Evolutionary conservation across 2,888 invertebrate species (phyloP).

Genomic region (Oxytorus armatus): DNA sequence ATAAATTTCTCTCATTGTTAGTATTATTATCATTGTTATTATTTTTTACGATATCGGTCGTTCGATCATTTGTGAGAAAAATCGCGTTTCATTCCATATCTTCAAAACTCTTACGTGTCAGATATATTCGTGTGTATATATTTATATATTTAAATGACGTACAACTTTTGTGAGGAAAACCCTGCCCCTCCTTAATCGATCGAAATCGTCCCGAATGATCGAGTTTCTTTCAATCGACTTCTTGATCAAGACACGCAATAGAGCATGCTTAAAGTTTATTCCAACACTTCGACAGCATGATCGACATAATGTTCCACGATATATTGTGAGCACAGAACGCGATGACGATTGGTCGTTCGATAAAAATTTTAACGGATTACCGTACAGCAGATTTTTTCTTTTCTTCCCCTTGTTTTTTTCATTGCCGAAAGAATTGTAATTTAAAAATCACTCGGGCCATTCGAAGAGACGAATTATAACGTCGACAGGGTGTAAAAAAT

Average conservation of each 20-base stretch:
- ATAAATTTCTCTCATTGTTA: conserved; percentile 27
- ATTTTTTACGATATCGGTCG: conserved; percentile 47
- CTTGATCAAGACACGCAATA: conserved; percentile 67
- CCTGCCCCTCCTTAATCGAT: not conserved
- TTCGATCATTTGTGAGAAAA: conserved; percentile 48
- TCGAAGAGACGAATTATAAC: too few species aligned
- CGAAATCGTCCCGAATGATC: conserved; percentile 60
- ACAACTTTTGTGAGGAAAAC: conserved; percentile 21
- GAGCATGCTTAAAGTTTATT: conserved; percentile 69
- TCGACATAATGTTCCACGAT: conserved; percentile 65
- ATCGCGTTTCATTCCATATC: conserved; percentile 63
- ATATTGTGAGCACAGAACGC: conserved; percentile 66
- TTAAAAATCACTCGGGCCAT: too few species aligned
- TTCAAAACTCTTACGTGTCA: conserved; percentile 84
- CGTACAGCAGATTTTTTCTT: conserved; percentile 4
- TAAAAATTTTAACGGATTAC: conserved; percentile 28
- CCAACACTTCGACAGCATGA: conserved; percentile 70
- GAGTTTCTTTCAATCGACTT: conserved; percentile 70
- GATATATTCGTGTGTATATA: conserved; percentile 74
- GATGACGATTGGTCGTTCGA: conserved; percentile 48
- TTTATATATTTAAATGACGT: conserved; percentile 8
- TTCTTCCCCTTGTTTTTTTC: not conserved
- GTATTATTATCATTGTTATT: conserved; percentile 46
- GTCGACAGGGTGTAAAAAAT: too few species aligned
- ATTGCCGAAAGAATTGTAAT: too few species aligned